Evolutionary conservation across 1,140 invertebrate species (phyloP), one percentile per base, ranked within the genome.

Genomic region (Drosophila pandora): DNA sequence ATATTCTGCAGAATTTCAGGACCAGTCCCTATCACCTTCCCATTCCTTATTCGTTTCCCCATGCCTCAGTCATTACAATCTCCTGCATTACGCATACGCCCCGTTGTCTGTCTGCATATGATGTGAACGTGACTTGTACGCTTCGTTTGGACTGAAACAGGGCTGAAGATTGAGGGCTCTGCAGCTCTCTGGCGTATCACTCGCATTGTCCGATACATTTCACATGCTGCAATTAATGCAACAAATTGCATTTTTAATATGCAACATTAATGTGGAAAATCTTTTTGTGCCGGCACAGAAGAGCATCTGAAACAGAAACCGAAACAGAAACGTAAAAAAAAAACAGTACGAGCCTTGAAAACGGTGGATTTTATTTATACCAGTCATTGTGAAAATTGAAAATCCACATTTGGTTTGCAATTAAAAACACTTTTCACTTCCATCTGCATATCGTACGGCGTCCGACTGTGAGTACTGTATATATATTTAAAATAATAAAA

Each of bases 201-300:
- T 85, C 28, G 56, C 78, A 49, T 79, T 76, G 83, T 83, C 79
- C 67, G 82, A 83, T 83, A 74, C 83, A 88, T 83, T 87, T 87
- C 83, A 71, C 79, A 79, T 79, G 84, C 62, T 83, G 83, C 83
- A 88, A 88, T 88, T 88, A 88, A 88, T 54, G 76, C 79, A 76
- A 83, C 79, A 88, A 88, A 88, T 88, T 88, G 83, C 76, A 88
- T 88, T 88, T 88, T 88, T 88, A 88, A 88, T 88, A 88, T 88
- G 83, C 83, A 79, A 88, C 83, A 88, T 88, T 88, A 88, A 88
- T 88, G 83, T 58, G 64, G 61, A 88, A 88, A 88, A 76, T 88
- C 83, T 83, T 82, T 79, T 72, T 63, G 54, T 30, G 67, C 43
- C 28, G 41, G 32, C 54, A 10, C 65, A 28, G 37, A 45, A 12